Evolutionary conservation across 2,797 vertebrate genomes (phyloP), one percentile per base, ranked within the genome.

Genomic region (Scolopax bukidnonensis): DNA sequence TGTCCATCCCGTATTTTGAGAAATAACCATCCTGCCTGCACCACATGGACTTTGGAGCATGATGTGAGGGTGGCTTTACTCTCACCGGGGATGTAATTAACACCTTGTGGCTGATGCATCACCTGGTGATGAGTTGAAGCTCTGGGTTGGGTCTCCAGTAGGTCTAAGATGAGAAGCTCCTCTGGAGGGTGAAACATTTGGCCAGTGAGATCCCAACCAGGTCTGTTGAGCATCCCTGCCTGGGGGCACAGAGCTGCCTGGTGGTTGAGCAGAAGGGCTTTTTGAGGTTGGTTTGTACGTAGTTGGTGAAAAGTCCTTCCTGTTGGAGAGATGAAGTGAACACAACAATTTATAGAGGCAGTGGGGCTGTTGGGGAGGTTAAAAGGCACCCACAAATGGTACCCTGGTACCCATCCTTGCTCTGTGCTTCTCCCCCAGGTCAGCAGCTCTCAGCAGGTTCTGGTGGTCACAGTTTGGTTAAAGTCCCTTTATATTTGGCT

Each of bases 201-300:
- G 21, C 47, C 16, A 5, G 21, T 18, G 16, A 25, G 59, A 65
- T 67, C n/a, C 45, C 68, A 20, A 10, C n/a, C 3, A 0, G 21
- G 45, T 73, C 38, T 56, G 71, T 28, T 43, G 59, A 38, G 33
- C 51, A n/a, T 6, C 18, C 12, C 70, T 41, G n/a, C 36, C 21
- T 1, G 1, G 12, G 20, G 5, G 18, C 17, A 2, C 5, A 5
- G 45, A 18, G 57, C 14, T 8, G 14, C 1, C 1, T 7, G 1
- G 1, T n/a, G 45, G 45, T 16, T 23, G n/a, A 53, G 38, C 47
- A 47, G 53, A 28, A 47, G 43, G 61, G 9, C 32, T 36, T 67
- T 43, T 16, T 25, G 24, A 16, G 47, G 24, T 6, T 30, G 24
- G 24, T 57, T 74, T 51, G 30, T n/a, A 36, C 1, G 1, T 3